These are phyloP conservation scores for Oryctes rhinoceros DNA, from an alignment of 1,140 invertebrate genomes.

Conservation along the genomic window DNA sequence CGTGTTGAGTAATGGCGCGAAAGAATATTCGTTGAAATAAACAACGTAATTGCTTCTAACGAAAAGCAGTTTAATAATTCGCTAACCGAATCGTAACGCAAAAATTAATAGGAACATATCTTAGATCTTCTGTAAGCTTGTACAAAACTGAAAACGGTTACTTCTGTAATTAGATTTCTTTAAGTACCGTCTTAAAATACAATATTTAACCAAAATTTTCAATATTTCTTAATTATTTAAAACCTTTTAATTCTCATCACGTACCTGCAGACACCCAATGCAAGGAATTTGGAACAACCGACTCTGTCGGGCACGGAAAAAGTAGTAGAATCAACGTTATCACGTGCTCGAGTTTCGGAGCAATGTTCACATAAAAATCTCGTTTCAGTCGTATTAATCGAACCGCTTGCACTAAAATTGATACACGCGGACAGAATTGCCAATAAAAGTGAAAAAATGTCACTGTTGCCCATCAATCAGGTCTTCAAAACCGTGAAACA, in stretches of 20 bases:
- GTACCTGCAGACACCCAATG: neutral
- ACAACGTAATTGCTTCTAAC: no score
- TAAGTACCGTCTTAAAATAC: no score
- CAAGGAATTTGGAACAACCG: neutral
- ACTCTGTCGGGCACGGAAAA: neutral
- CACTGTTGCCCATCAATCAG: slow-evolving; percentile 23
- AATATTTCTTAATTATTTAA: no score
- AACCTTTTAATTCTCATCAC: no score
- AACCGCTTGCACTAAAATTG: slow-evolving; percentile 46
- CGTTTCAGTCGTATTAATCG: slow-evolving; percentile 49
- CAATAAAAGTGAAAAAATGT: slow-evolving; percentile 46
- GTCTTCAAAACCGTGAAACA: slow-evolving; percentile 5
- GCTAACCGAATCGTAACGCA: no score
- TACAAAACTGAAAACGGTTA: no score
- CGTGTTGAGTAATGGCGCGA: neutral
- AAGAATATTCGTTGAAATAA: neutral
- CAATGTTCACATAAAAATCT: slow-evolving; percentile 52
- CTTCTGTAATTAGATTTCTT: no score
- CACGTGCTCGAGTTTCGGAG: slow-evolving; percentile 50
- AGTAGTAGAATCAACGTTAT: slow-evolving; percentile 45
- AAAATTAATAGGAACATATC: no score
- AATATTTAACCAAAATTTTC: no score
- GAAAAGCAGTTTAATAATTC: no score
- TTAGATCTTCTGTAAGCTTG: no score
- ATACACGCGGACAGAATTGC: slow-evolving; percentile 45